These are phyloP conservation scores for Hermodice carunculata DNA, from an alignment of 2,888 invertebrate genomes.

Conservation along the genomic window DNA sequence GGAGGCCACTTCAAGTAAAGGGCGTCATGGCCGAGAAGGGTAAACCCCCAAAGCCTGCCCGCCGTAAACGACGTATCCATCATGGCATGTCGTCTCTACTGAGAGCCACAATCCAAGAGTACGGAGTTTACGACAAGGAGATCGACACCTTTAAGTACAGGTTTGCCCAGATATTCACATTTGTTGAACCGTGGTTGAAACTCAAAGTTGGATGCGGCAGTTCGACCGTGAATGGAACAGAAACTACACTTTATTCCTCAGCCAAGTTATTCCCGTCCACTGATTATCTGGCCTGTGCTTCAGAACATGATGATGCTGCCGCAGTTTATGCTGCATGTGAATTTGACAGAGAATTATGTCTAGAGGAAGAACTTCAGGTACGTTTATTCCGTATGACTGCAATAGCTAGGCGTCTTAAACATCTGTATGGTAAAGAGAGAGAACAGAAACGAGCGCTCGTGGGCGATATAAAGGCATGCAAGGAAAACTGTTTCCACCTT, in stretches of 20 bases:
- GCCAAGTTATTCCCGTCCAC: no score
- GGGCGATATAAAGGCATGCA: constrained; percentile 9
- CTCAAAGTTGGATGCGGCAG: no score
- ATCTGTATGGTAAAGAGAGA: constrained; percentile 1
- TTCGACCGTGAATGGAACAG: no score
- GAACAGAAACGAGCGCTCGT: constrained; percentile 1
- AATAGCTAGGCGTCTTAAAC: constrained; percentile 11
- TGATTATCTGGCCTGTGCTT: background rate
- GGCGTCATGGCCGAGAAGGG: no score
- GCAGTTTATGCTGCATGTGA: background rate
- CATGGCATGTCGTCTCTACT: constrained; percentile 3
- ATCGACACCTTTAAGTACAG: constrained; percentile 9
- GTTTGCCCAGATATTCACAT: constrained; percentile 7
- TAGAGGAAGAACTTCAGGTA: constrained; percentile 17
- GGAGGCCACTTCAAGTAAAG: no score
- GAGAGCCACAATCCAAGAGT: constrained; percentile 15
- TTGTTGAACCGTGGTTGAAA: constrained; percentile 9
- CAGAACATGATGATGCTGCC: background rate
- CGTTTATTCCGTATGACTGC: constrained; percentile 15
- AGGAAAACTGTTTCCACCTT: background rate
- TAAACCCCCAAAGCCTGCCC: no score
- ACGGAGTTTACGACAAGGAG: constrained; percentile 13
- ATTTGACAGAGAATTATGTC: background rate
- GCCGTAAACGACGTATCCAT: constrained; percentile 6
- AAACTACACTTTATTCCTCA: no score